phyloP scores from a whole-genome alignment of 2,797 vertebrate species.

The Girardinus metallicus region DNA sequence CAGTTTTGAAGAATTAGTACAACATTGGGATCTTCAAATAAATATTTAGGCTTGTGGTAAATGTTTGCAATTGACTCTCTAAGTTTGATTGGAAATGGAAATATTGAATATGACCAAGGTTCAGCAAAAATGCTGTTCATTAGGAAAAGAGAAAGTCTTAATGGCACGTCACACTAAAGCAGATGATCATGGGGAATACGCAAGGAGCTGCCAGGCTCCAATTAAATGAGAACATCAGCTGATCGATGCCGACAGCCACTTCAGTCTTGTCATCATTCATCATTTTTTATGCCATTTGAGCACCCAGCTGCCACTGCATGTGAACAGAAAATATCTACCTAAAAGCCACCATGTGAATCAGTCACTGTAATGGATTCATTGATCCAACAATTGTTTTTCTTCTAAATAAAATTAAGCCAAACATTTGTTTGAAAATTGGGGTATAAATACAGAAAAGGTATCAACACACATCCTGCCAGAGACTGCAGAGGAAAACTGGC shows the following conservation, averaged over 20 bases:
- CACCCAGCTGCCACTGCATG: constrained; percentile 42
- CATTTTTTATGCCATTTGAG: constrained; percentile 64
- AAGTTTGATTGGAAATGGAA: constrained; percentile 33
- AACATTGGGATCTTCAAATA: neutral
- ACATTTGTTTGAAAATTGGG: neutral
- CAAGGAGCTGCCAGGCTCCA: constrained; percentile 55
- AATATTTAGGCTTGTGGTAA: neutral
- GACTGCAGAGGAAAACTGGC: neutral
- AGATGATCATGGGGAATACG: constrained; percentile 44
- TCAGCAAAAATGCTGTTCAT: constrained; percentile 53
- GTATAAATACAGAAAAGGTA: neutral
- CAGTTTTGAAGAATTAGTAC: neutral
- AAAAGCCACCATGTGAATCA: constrained; percentile 49
- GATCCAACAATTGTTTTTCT: constrained; percentile 37
- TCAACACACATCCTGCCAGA: neutral
- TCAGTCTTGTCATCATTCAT: constrained; percentile 65
- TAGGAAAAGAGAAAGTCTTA: constrained; percentile 51
- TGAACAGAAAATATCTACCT: constrained; percentile 56
- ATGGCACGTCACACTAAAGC: constrained; percentile 57
- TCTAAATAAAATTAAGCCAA: neutral
- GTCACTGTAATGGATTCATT: constrained; percentile 44
- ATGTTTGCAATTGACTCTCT: constrained; percentile 13
- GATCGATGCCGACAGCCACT: constrained; percentile 70
- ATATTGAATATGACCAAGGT: constrained; percentile 41
- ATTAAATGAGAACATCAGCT: constrained; percentile 71